Evolutionary conservation across 2,113 vertebrate genomes (phyloP).

Genomic region (Eira barbara): DNA sequence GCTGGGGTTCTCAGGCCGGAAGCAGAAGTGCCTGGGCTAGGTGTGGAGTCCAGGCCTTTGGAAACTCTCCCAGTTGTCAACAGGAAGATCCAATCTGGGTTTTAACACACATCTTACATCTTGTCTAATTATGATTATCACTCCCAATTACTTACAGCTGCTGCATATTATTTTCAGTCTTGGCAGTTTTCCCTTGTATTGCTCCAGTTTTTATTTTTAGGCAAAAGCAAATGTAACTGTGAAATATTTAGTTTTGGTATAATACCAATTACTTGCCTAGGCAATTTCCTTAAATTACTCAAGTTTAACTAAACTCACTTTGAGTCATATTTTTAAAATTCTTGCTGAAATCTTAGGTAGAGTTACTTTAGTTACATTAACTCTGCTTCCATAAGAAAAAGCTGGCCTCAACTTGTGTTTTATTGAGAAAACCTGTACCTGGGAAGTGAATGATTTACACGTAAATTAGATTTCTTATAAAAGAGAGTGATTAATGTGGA

Average conservation of each 20-base stretch:
- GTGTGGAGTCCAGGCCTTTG: neutral
- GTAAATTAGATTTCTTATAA: slow-evolving; percentile 20
- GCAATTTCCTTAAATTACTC: slow-evolving; percentile 63
- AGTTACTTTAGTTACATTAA: slow-evolving; percentile 18
- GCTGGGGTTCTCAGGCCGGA: neutral
- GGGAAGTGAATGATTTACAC: slow-evolving; percentile 31
- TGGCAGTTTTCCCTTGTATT: slow-evolving; percentile 67
- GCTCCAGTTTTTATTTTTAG: slow-evolving; percentile 73
- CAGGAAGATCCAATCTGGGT: slow-evolving; percentile 45
- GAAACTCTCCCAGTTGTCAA: slow-evolving; percentile 32
- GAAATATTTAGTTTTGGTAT: slow-evolving; percentile 69
- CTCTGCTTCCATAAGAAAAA: slow-evolving; percentile 31
- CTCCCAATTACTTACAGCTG: slow-evolving; percentile 61
- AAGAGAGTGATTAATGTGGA: slow-evolving; percentile 5
- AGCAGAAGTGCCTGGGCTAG: neutral
- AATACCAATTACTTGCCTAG: slow-evolving; percentile 64
- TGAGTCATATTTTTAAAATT: slow-evolving; percentile 38
- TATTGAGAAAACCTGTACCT: slow-evolving; percentile 23
- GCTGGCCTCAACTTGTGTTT: neutral
- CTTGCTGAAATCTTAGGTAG: slow-evolving; percentile 19
- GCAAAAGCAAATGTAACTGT: slow-evolving; percentile 59
- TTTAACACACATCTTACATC: slow-evolving; percentile 50
- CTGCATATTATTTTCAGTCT: slow-evolving; percentile 65
- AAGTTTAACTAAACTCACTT: slow-evolving; percentile 53
- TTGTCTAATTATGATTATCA: slow-evolving; percentile 60